A percentile compares a stretch with the other conserved stretches of the same genome.
Conservation (phyloP, 2,888 invertebrate species). For the Microplitis manilae region DNA sequence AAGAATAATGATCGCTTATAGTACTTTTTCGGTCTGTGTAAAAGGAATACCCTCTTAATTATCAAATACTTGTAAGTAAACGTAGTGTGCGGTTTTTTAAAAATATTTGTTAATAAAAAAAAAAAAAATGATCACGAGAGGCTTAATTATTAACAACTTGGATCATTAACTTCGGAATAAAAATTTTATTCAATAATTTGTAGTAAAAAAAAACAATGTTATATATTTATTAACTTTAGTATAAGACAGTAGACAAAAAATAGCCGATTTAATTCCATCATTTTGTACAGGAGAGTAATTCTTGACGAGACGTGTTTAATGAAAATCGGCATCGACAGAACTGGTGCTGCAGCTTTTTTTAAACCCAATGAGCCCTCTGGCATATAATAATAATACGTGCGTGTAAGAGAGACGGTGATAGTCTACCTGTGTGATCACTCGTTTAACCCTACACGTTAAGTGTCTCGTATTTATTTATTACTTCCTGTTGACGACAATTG, state of each 20-base stretch:
- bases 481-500: constrained; percentile 33
- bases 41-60: no score
- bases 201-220: no score
- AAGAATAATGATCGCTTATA: no score
- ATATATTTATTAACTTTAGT: not conserved
- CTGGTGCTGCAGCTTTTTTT: constrained; percentile 52
- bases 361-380: constrained; percentile 24
- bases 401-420: not conserved
- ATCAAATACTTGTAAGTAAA: no score
- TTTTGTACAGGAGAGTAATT: constrained; percentile 27
- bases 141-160: no score
- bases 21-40: no score
- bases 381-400: constrained; percentile 12
- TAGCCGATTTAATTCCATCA: constrained; percentile 23
- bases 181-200: no score
- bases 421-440: constrained; percentile 21
- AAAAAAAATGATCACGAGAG: no score
- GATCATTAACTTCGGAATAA: no score
- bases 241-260: not conserved
- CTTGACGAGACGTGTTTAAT: constrained; percentile 50
- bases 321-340: constrained; percentile 49
- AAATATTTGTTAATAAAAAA: no score
- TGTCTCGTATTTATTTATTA: constrained; percentile 35
- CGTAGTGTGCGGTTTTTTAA: no score
- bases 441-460: constrained; percentile 28